Evolutionary conservation across 2,797 vertebrate genomes (phyloP).

Genomic region (Danio aesculapii): DNA sequence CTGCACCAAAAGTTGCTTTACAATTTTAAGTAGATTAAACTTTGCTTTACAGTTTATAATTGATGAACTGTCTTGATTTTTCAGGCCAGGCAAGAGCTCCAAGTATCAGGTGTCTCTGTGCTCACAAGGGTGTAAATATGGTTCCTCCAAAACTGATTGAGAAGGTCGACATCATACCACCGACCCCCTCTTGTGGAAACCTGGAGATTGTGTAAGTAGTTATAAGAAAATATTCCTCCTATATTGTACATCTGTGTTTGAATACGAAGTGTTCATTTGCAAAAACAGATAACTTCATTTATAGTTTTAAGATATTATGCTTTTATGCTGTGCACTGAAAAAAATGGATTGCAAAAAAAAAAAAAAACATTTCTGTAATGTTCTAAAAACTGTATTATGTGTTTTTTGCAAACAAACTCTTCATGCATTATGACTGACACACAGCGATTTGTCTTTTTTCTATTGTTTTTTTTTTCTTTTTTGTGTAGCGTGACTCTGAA

Average conservation of each 20-base stretch:
- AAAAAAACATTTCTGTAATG: too few species aligned
- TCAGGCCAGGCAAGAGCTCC: conserved; percentile 33
- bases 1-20: too few species aligned
- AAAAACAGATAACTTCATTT: too few species aligned
- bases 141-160: conserved; percentile 38
- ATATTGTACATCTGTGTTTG: background rate
- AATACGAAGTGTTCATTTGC: background rate
- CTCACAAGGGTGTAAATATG: conserved; percentile 5
- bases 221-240: background rate
- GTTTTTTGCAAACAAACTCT: too few species aligned
- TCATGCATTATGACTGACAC: background rate
- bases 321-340: too few species aligned
- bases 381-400: too few species aligned
- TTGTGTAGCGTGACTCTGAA: conserved; percentile 30
- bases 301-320: too few species aligned
- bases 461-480: background rate
- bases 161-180: conserved; percentile 42
- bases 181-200: conserved; percentile 41
- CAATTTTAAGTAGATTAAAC: too few species aligned
- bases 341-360: too few species aligned
- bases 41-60: too few species aligned
- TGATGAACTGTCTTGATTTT: background rate
- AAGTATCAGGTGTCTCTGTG: conserved; percentile 46
- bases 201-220: conserved; percentile 54
- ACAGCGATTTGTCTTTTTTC: too few species aligned